Evolutionary conservation across 2,888 invertebrate genomes (phyloP), one percentile per base, ranked within the genome.

Genomic region (Gymnoscelis rufifasciata): DNA sequence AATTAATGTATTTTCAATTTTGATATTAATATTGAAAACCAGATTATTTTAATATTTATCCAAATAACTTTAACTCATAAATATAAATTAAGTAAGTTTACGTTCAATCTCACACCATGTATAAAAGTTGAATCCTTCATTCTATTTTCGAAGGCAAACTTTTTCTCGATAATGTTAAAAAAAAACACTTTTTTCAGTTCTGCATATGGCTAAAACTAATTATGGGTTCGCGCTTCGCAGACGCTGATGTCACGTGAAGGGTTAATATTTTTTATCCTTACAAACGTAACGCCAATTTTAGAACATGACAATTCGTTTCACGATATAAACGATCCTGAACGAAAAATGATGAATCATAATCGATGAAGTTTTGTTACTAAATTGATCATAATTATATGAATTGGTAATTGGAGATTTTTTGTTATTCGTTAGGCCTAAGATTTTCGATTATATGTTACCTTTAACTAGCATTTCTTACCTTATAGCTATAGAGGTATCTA

Each of bases 201-300:
- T 79, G 70, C 84, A 84, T 78, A 84, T 83, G 84, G 81, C 74
- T 71, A 72, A 78, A 47, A 66, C 81, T 77, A 83, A 86, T 84
- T 87, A 83, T 79, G 73, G 76, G 66, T 74, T 74, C 70, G 83
- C 83, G 83, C 70, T 78, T 78, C 68, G 80, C 78, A 83, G 78
- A 78, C 78, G 81, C 73, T 86, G 84, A 87, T 84, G 83, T 88
- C 87, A 84, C 68, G 74, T 52, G 66, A 79, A 79, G 78, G 82
- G 82, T 75, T 81, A 73, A 71, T n/a, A n/a, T 24, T 26, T 47
- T 42, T 38, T 64, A 69, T 69, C 74, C 73, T 78, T 51, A 56
- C 46, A 52, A 54, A 51, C 26, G 36, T 39, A 36, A 35, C 29
- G 31, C 43, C 38, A 68, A 65, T 66, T 71, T 68, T 64, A 68